A percentile compares a stretch with the other conserved stretches of the same genome.
Evolutionary conservation across 2,113 vertebrate genomes (phyloP).

Genomic region (Tapirus terrestris): DNA sequence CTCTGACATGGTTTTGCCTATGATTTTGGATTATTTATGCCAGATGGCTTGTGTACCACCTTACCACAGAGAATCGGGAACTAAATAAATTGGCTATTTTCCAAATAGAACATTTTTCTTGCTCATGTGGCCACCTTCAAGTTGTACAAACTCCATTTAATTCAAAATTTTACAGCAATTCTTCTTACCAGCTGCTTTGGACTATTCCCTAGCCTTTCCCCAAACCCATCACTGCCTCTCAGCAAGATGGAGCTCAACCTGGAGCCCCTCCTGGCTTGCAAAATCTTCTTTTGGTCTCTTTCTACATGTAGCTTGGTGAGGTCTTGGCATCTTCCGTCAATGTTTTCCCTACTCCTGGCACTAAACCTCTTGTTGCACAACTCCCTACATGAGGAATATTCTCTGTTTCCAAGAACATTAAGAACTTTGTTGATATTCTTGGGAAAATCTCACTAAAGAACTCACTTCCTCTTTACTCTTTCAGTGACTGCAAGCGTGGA

Average conservation of each 20-base stretch:
- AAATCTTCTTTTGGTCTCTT: conserved; percentile 13
- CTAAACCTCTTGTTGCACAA: conserved; percentile 16
- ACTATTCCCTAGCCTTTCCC: not conserved
- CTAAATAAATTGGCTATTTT: not conserved
- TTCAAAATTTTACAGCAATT: not conserved
- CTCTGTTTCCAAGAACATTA: conserved; percentile 53
- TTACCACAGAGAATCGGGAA: not conserved
- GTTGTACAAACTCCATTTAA: not conserved
- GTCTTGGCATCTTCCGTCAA: not conserved
- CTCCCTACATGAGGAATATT: not conserved
- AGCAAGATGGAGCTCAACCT: not conserved
- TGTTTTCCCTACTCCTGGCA: conserved; percentile 6
- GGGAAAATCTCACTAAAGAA: conserved; percentile 43
- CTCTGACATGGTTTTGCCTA: not conserved
- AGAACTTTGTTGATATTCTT: conserved; percentile 62
- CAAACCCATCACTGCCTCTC: not conserved
- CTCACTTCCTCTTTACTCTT: conserved; percentile 33
- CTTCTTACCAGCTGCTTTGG: not conserved
- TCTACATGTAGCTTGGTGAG: not conserved
- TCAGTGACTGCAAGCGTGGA: not conserved
- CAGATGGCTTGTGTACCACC: not conserved
- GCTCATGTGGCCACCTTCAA: not conserved
- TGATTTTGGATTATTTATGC: conserved; percentile 2
- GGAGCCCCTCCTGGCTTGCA: not conserved
- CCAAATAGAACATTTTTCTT: conserved; percentile 32